These are phyloP conservation scores for Scolopax rusticola DNA, from an alignment of 2,797 vertebrate genomes.

Conservation along the genomic window DNA sequence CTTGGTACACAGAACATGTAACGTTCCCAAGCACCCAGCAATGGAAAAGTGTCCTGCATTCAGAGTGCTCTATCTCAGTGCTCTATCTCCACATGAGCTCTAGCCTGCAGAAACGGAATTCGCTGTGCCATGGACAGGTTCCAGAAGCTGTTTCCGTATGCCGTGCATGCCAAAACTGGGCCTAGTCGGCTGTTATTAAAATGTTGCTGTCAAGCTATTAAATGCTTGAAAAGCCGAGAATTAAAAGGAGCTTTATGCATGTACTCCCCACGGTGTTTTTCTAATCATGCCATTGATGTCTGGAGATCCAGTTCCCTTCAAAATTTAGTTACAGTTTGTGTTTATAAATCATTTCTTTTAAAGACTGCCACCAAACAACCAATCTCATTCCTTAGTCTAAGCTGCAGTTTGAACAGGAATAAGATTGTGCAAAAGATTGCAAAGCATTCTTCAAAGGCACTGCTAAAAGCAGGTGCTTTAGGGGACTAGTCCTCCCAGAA, in stretches of 20 bases:
- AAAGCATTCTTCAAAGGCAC: constrained; percentile 34
- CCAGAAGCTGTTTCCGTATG: constrained; percentile 70
- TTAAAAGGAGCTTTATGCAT: constrained; percentile 71
- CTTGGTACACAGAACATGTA: rapidly evolving
- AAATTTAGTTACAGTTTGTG: constrained; percentile 72
- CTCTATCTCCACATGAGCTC: constrained; percentile 46
- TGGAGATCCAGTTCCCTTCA: constrained; percentile 55
- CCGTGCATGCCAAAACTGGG: constrained; percentile 64
- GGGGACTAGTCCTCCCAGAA: constrained; percentile 25
- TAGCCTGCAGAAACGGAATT: constrained; percentile 71
- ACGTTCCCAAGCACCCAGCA: not conserved
- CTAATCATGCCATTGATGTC: constrained; percentile 55
- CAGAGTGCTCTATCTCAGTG: constrained; percentile 24
- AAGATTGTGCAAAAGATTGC: not conserved
- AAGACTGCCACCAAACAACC: constrained; percentile 14
- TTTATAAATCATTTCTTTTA: constrained; percentile 64
- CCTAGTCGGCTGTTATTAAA: constrained; percentile 75
- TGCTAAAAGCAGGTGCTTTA: constrained; percentile 37
- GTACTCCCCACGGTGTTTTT: constrained; percentile 49
- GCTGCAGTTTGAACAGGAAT: constrained; percentile 5
- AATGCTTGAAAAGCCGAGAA: constrained; percentile 71
- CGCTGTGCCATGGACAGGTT: constrained; percentile 54
- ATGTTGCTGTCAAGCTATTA: constrained; percentile 75
- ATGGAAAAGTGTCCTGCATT: constrained; percentile 36
- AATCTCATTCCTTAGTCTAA: not conserved